Conservation (phyloP, 2,797 vertebrate genomes). For the Esox lucius region DNA sequence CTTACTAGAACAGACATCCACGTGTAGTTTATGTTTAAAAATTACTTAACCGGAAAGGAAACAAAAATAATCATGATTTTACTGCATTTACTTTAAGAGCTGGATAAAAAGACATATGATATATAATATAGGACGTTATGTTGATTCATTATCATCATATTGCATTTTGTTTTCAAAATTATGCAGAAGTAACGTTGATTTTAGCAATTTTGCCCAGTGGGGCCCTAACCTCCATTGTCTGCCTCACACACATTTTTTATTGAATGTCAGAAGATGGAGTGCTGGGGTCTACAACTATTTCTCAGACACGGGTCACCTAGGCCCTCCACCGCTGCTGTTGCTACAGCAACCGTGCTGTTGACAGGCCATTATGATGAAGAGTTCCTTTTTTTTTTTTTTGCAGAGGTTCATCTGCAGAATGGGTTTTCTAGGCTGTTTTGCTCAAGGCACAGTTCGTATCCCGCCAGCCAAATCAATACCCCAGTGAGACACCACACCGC, state of each 20-base stretch:
- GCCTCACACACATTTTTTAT: constrained; percentile 67
- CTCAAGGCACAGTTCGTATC: constrained; percentile 31
- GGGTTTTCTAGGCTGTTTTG: constrained; percentile 18
- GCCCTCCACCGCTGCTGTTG: constrained; percentile 52
- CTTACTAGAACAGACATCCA: too few species aligned
- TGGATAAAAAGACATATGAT: too few species aligned
- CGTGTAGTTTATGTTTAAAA: too few species aligned
- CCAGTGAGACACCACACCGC: background rate
- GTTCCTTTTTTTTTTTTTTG: constrained; percentile 72
- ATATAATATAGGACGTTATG: too few species aligned
- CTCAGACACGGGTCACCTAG: constrained; percentile 77
- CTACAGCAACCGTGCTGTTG: constrained; percentile 80
- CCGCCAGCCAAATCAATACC: constrained; percentile 13
- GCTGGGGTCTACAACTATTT: constrained; percentile 79
- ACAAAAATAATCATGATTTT: too few species aligned
- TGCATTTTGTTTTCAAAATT: too few species aligned
- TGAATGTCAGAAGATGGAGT: constrained; percentile 88
- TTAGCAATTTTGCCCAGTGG: too few species aligned
- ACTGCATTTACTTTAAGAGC: too few species aligned
- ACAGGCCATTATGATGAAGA: constrained; percentile 78
- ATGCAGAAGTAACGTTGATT: too few species aligned
- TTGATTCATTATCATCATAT: too few species aligned
- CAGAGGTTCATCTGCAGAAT: constrained; percentile 70
- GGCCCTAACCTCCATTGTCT: constrained; percentile 31
- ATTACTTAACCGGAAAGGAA: too few species aligned